Base-by-base conservation (phyloP, 2,113 vertebrate species). In the Ivindomyrus marchei region DNA sequence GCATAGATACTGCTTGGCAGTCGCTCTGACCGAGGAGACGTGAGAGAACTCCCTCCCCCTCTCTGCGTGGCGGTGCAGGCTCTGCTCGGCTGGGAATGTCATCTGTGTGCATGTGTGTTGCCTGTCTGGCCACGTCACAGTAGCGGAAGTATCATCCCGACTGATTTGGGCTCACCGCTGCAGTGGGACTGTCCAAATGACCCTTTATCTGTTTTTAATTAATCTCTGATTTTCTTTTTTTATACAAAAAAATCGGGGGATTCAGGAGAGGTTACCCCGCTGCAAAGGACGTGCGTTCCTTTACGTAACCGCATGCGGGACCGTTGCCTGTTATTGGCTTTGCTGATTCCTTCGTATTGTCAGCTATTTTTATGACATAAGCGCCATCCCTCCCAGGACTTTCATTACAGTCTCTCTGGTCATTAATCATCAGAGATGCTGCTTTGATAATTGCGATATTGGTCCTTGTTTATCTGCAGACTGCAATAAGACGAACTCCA, bases 401-500 rank as follows among this genome's bases (percentile, higher is more conserved):
- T 85, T 90, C 58, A 87, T 90, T 87, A 85, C 49, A 4, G 19
- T 10, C 53, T 47, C 89, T 74, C 58, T 86, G 89, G 42, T 90
- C 89, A 90, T 90, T 90, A 87, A 90, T 90, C 89, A 90, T 62
- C 13, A 17, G 42, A 85, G 89, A 85, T 58, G 27, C 88, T 74
- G 62, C 89, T 90, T 58, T 62, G 53, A 85, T 90, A 87, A 90
- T 90, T 87, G 85, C 27, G 49, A 31, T 77, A 77, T 66, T 31
- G 56, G 45, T 85, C 85, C 70, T 87, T 90, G 58, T 74, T 87
- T 87, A 87, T 90, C 85, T 42, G 21, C 53, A 45, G 87, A 24
- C 87, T 62, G 31, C 45, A 49, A 21, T 9, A 70, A 36, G 49
- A 80, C 2, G 74, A 47, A 39, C 88, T 50, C 36, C 27, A 52